These are phyloP conservation scores for Bhutanitis thaidina DNA, from an alignment of 2,888 invertebrate species.

Conservation along the genomic window DNA sequence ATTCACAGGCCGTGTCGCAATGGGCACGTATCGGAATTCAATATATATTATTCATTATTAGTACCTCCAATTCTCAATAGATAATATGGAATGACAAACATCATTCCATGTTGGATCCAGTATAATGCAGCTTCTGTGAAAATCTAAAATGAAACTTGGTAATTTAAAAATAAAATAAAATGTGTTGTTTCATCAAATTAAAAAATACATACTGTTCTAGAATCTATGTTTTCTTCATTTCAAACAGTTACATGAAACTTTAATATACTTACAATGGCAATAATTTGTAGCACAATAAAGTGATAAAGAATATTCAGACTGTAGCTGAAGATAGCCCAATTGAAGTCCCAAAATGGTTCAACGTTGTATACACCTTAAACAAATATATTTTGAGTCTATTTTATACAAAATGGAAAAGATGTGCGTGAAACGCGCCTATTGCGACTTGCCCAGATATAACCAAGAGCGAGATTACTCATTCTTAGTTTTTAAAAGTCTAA, in stretches of 20 bases:
- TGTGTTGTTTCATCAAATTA: neutral
- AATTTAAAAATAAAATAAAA: too few species aligned
- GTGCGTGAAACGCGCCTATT: too few species aligned
- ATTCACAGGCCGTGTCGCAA: neutral
- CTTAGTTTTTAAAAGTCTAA: too few species aligned
- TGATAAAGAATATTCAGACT: constrained; percentile 91
- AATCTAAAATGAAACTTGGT: constrained; percentile 79
- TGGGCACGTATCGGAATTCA: neutral
- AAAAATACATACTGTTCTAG: constrained; percentile 84
- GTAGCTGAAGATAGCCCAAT: constrained; percentile 89
- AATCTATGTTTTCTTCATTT: constrained; percentile 51
- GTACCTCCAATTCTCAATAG: constrained; percentile 92
- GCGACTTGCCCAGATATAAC: too few species aligned
- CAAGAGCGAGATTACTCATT: too few species aligned
- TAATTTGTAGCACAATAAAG: constrained; percentile 87
- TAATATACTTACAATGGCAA: constrained; percentile 81
- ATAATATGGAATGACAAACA: constrained; percentile 96
- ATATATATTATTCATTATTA: neutral
- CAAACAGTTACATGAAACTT: too few species aligned
- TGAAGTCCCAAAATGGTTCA: constrained; percentile 86
- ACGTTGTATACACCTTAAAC: constrained; percentile 88
- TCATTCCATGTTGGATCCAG: constrained; percentile 97
- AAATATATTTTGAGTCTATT: neutral
- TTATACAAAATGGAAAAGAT: too few species aligned
- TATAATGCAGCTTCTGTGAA: constrained; percentile 95